These are phyloP conservation scores for Craseonycteris thonglongyai DNA, from an alignment of 2,113 vertebrate species.

Conservation along the genomic window DNA sequence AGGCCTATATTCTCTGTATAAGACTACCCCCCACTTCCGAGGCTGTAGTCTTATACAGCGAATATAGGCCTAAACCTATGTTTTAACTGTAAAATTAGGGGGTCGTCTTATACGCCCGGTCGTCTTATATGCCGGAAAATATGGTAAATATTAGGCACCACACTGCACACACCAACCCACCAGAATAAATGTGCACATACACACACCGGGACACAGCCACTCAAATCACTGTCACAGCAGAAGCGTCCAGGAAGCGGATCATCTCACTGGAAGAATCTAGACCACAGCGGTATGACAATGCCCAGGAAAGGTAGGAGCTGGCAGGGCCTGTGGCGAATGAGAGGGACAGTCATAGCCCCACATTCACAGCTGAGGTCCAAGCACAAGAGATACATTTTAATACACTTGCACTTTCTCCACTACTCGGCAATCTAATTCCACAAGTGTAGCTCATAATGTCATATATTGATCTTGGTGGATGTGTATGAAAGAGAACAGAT, in stretches of 20 bases:
- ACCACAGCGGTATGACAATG: background rate
- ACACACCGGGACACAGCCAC: background rate
- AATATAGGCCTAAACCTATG: too few species aligned
- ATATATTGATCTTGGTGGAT: background rate
- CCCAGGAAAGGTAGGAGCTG: background rate
- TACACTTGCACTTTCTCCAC: background rate
- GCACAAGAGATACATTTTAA: background rate
- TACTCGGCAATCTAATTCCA: background rate
- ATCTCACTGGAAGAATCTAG: background rate
- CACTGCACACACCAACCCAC: too few species aligned
- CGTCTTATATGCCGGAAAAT: too few species aligned
- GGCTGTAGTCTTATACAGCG: too few species aligned
- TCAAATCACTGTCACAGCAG: background rate
- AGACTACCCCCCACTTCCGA: too few species aligned
- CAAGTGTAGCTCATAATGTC: background rate
- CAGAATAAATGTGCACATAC: background rate
- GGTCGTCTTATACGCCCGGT: too few species aligned
- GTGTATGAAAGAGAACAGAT: background rate
- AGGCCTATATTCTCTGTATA: too few species aligned
- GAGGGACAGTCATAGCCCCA: background rate
- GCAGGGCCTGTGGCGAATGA: accelerated
- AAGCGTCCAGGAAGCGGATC: background rate
- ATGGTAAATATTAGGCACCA: background rate
- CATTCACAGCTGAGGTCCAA: background rate
- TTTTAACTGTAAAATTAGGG: too few species aligned